Percentiles rank a stretch among this genome's conserved stretches.
Conservation (phyloP, 2,797 vertebrate species). For the Micrastur ruficollis region DNA sequence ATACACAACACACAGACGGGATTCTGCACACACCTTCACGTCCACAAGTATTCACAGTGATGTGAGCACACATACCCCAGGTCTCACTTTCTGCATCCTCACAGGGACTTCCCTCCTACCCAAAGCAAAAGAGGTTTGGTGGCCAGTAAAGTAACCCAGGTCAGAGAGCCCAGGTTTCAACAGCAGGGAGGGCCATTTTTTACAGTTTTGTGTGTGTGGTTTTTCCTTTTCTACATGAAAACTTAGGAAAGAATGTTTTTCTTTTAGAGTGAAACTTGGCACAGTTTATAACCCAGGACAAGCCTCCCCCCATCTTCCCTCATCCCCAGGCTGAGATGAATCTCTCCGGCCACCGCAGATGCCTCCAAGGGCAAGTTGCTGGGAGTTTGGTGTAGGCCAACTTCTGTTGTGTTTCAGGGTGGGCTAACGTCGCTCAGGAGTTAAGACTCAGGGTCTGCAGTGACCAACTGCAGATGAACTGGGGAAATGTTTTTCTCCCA, state of each 20-base stretch:
- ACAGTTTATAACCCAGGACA: not conserved
- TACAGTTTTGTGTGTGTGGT: rapidly evolving
- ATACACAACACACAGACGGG: rapidly evolving
- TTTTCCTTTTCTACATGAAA: not conserved
- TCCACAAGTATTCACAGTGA: not conserved
- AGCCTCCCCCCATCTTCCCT: not conserved
- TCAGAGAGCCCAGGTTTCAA: not conserved
- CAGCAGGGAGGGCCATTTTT: not conserved
- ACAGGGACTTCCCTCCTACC: not conserved
- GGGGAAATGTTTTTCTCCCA: not conserved
- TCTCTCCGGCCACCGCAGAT: not conserved
- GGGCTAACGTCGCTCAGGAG: not conserved
- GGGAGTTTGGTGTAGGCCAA: not conserved
- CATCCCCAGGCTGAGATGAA: not conserved
- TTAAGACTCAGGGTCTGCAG: not conserved
- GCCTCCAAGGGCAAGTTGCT: not conserved
- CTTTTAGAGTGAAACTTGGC: not conserved
- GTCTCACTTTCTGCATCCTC: not conserved
- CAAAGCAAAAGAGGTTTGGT: not conserved
- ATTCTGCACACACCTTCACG: not conserved
- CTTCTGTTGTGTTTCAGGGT: not conserved
- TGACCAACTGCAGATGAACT: not conserved
- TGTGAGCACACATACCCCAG: rapidly evolving
- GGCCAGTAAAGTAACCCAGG: not conserved
- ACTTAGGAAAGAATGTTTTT: not conserved